Evolutionary conservation across 1,140 invertebrate species (phyloP), one percentile per base, ranked within the genome.

Genomic region (Amyelois transitella): DNA sequence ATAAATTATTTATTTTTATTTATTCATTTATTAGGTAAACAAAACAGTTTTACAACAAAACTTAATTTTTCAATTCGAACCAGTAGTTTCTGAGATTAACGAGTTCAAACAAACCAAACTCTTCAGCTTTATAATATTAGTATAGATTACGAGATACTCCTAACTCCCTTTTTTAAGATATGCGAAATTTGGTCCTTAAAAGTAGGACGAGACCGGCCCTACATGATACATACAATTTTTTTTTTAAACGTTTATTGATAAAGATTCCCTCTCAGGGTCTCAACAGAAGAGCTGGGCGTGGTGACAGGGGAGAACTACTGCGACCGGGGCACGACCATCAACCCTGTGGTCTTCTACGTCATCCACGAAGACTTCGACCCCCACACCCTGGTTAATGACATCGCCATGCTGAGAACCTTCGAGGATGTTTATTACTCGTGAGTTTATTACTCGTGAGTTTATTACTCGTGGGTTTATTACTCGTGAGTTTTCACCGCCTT

Each of bases 241-340:
- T 28, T 28, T 28, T 28, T 28, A 12, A 28, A 28, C 25, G 7
- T 28, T 1, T 8, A 28, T 28, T 6, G 32, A 14, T 2, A 14
- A 38, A 18, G 22, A 14, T 32, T 47, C 38, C 54, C 18, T 62
- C 62, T 7, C 62, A 86, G 82, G 7, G 77, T 86, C 0, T 72
- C 79, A 6, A 24, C 75, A 18, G 45, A 60, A 5, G 75, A 86
- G 51, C 28, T 86, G 18, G 55, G 61, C 6, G 66, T 78, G n/a
- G 76, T 86, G 8, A 48, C 62, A 1, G 81, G 83, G 10, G 72
- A 84, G 58, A 83, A 70, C 45, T 86, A 81, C 43, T 60, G 68
- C 0, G 81, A 86, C 55, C 70, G 83, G 0, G 83, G 81, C 12
- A 62, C 70, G 0, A 54, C 32, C 0, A 20, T 79, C 5, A 45